Conservation (phyloP, 2,888 invertebrate genomes). For the Iselma pallidipennis region DNA sequence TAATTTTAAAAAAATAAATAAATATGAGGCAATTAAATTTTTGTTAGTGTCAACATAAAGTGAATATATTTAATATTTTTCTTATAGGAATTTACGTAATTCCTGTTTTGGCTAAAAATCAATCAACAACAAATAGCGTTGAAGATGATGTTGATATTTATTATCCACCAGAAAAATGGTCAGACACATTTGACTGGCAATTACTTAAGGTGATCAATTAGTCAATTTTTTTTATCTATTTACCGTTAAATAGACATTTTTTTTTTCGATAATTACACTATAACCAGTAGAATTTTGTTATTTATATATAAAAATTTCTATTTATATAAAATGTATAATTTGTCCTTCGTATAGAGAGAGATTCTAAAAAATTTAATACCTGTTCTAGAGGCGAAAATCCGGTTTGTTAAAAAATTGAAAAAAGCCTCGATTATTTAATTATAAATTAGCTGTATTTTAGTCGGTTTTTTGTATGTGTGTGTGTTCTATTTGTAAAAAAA, state of each 20-base stretch:
- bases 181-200: constrained; percentile 70
- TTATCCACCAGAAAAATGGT: constrained; percentile 43
- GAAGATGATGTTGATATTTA: constrained; percentile 35
- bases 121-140: background rate
- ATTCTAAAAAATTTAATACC: too few species aligned
- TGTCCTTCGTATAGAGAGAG: too few species aligned
- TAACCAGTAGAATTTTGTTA: too few species aligned
- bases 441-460: too few species aligned
- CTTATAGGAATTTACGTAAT: constrained; percentile 13
- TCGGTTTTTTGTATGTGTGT: too few species aligned
- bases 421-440: too few species aligned
- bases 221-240: background rate
- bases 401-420: background rate
- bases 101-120: constrained; percentile 2
- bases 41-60: background rate
- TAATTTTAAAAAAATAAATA: background rate
- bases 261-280: too few species aligned
- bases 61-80: background rate
- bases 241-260: too few species aligned
- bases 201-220: constrained; percentile 62
- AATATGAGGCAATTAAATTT: background rate
- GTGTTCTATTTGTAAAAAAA: too few species aligned
- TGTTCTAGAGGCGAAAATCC: background rate
- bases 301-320: too few species aligned
- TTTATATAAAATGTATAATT: too few species aligned